Base-by-base conservation (phyloP, 2,888 invertebrate genomes). In the Eupithecia exiguata region DNA sequence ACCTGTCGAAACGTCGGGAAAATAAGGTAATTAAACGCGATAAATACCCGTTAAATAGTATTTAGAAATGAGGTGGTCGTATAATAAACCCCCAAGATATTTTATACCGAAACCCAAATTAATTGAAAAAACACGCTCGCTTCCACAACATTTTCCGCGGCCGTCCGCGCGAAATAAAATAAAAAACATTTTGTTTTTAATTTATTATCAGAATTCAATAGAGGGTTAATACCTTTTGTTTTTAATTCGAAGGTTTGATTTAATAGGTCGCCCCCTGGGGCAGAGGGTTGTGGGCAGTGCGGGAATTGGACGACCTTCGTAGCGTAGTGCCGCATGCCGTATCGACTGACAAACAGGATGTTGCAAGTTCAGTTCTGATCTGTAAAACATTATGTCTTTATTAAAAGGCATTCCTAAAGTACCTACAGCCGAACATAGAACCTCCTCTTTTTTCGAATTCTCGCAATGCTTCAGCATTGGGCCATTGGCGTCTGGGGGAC, bases 161-260 rank as follows among this genome's bases (percentile, higher is more conserved):
- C 30, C 18, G 77, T 78, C 78, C 77, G 63, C 78, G 74, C 73
- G 62, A 36, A 65, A 75, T 63, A 43, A 67, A 21, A 58, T 68
- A 72, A 30, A 71, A 74, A 77, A 74, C 71, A 68, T 78, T 77
- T 75, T 74, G 77, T 78, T 78, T 78, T 77, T 76, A 78, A 81
- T 80, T 79, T 81, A 81, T 81, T 74, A 79, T 75, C 53, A 71
- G 73, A 72, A 74, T 79, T 79, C 77, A 78, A 78, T 80, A 75
- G 77, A 18, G 61, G 77, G 75, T 77, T 78, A 79, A 79, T 79
- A 77, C 78, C 78, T 78, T 75, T 81, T 80, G 78, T 81, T 80
- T 78, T 78, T 78, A 78, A 79, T 81, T 77, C 72, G 30, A 77
- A 78, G 79, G 79, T 79, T 78, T 79, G 79, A 79, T 80, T 79